These are phyloP conservation scores for Clostera curtula DNA, from an alignment of 2,888 invertebrate genomes.

Conservation along the genomic window DNA sequence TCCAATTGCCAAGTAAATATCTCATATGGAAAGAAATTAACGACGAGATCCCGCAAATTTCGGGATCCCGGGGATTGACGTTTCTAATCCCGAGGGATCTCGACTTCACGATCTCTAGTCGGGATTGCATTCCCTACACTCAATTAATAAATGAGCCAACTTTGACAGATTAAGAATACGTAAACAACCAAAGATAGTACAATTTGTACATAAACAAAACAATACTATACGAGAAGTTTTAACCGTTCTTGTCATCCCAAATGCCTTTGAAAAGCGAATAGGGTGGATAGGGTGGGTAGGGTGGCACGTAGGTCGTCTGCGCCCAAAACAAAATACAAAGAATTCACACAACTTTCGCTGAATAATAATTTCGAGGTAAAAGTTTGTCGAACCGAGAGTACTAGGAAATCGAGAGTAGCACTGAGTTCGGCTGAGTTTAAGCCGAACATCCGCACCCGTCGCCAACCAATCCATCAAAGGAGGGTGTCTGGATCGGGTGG, in stretches of 20 bases:
- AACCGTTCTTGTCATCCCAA: conserved; percentile 38
- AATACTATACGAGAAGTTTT: too few species aligned
- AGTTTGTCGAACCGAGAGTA: conserved; percentile 51
- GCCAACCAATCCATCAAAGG: conserved; percentile 75
- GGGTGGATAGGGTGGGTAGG: conserved; percentile 28
- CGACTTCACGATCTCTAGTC: too few species aligned
- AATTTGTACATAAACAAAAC: too few species aligned
- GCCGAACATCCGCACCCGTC: conserved; percentile 68
- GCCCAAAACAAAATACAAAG: conserved; percentile 59
- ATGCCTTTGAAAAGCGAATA: conserved; percentile 35
- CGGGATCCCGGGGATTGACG: too few species aligned
- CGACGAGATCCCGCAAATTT: too few species aligned
- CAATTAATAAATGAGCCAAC: too few species aligned
- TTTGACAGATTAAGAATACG: too few species aligned
- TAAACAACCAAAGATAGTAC: too few species aligned
- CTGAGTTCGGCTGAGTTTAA: conserved; percentile 60
- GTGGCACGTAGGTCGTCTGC: conserved; percentile 32
- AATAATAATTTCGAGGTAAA: conserved; percentile 64
- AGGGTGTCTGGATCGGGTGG: conserved; percentile 65
- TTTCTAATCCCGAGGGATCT: too few species aligned
- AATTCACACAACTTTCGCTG: conserved; percentile 63
- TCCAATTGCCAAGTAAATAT: too few species aligned
- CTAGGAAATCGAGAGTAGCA: conserved; percentile 63
- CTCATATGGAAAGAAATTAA: too few species aligned
- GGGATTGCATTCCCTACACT: too few species aligned